phyloP scores from a whole-genome alignment of 2,113 vertebrate species.

The Canis aureus region DNA sequence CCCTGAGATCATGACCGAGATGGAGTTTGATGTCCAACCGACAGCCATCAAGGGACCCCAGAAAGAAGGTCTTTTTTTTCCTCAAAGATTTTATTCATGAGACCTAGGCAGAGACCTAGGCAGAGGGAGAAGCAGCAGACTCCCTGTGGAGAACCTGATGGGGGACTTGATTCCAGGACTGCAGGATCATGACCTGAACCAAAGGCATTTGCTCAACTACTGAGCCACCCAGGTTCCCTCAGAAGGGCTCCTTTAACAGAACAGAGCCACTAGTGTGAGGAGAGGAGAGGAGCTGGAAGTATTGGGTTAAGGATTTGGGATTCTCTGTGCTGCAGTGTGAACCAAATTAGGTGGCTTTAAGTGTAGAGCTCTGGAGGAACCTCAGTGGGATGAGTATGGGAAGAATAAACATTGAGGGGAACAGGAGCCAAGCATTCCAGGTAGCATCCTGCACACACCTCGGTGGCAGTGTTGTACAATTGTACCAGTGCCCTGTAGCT shows the following conservation, averaged over 20 bases:
- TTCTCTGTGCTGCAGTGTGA: not conserved
- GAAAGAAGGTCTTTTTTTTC: not conserved
- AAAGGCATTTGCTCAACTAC: too few species aligned
- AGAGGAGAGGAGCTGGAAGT: too few species aligned
- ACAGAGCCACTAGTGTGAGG: not conserved
- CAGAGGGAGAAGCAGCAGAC: too few species aligned
- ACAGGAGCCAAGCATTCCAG: not conserved
- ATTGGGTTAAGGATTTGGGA: not conserved
- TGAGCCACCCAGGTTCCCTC: too few species aligned
- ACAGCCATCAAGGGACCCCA: not conserved
- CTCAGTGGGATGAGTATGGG: not conserved
- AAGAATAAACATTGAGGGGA: not conserved
- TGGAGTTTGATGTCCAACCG: not conserved
- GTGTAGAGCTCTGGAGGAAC: not conserved
- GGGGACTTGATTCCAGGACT: too few species aligned
- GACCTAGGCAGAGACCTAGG: too few species aligned
- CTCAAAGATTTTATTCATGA: too few species aligned
- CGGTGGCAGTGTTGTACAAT: not conserved
- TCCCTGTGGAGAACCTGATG: too few species aligned
- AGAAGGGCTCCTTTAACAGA: not conserved
- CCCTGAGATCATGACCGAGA: not conserved
- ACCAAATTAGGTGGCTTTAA: not conserved
- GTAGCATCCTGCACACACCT: accelerated
- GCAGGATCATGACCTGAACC: too few species aligned
- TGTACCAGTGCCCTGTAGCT: not conserved